Base-by-base conservation (phyloP, 2,797 vertebrate species). In the Cyclopterus lumpus region DNA sequence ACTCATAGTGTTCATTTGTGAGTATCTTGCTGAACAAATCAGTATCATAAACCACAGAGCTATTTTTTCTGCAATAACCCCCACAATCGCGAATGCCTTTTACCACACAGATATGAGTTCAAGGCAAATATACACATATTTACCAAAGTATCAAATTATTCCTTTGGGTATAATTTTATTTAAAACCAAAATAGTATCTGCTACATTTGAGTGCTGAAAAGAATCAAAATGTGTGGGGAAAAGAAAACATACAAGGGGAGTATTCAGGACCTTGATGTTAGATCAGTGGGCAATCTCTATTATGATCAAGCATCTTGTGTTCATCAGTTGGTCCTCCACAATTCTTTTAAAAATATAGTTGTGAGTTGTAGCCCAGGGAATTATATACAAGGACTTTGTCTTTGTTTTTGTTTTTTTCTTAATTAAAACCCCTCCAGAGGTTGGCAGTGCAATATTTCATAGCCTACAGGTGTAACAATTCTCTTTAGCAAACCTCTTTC, bases 361-460 rank as follows among this genome's bases (percentile, higher is more conserved):
- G n/a, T 15, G 6, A 76, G 20, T n/a, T 54, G n/a, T 10, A 26
- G n/a, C 53, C 6, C 51, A 34, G 58, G 8, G 12, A n/a, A 12
- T 54, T 32, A 8, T 34, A 61, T 65, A 5, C 5, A 44, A 26
- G 1, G 22, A 16, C 8, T 32, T 36, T 32, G 46, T 1, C 36
- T 32, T n/a, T 66, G 6, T 8, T 7, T 10, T 48, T 2, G 8
- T 18, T n/a, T 16, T 36, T 46, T 51, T 38, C 38, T 71, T 7
- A 67, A 63, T 66, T 48, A 67, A 70, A 67, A 32, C 12, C 30
- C 24, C 18, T 55, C 11, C 10, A 76, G 70, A 78, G 48, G 49
- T 57, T 46, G 80, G 26, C 15, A 5, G 18, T 54, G 26, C 51
- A 63, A 49, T 7, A 61, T 71, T 30, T n/a, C 24, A 67, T 65